Conservation (phyloP, 2,888 invertebrate genomes). For the Tigriopus californicus region DNA sequence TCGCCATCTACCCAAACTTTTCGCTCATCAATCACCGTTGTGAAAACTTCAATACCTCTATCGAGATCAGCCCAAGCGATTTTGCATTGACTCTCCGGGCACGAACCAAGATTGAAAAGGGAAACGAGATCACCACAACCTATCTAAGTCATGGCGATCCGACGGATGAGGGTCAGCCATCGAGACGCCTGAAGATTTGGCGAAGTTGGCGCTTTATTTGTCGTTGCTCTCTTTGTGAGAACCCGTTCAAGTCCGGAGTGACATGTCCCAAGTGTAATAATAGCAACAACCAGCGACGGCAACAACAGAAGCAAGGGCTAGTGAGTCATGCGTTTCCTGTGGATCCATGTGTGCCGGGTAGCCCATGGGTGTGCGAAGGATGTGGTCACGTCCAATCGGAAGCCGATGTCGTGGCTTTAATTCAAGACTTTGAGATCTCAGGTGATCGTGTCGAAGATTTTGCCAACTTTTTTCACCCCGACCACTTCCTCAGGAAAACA, state of each 20-base stretch:
- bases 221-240: neutral
- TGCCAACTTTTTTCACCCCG: no score
- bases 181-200: neutral
- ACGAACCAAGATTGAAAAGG: neutral
- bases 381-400: neutral
- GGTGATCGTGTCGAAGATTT: no score
- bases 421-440: no score
- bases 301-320: neutral
- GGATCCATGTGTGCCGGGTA: neutral
- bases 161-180: neutral
- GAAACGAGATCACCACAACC: neutral
- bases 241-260: neutral
- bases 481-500: no score
- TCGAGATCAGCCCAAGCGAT: neutral
- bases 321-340: neutral
- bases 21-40: slow-evolving; percentile 3
- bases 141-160: neutral
- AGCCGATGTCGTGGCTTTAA: neutral
- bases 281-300: neutral
- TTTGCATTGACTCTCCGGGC: neutral
- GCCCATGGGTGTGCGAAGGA: neutral
- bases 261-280: neutral
- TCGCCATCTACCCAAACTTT: neutral
- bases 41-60: neutral
- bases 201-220: slow-evolving; percentile 5